Percentiles rank a stretch among this genome's conserved stretches.
These are phyloP conservation scores for Capra hircus DNA, from an alignment of 2,113 vertebrate species.

Conservation along the genomic window DNA sequence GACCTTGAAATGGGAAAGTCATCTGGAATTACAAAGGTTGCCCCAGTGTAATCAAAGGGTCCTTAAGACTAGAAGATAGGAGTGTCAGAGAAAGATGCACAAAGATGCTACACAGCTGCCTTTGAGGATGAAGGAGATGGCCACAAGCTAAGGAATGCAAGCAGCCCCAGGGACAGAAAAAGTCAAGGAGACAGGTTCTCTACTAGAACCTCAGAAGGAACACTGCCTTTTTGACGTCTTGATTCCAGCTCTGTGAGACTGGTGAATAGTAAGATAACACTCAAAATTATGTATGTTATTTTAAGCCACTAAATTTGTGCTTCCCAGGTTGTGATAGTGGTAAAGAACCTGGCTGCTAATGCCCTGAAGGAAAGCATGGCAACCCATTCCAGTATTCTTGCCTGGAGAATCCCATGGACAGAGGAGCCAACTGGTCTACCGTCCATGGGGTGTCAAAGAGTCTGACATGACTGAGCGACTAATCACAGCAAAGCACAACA, in stretches of 20 bases:
- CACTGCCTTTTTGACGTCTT: neutral
- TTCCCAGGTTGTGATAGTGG: neutral
- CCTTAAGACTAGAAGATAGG: neutral
- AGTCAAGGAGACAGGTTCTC: neutral
- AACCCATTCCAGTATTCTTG: neutral
- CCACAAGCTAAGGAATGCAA: neutral
- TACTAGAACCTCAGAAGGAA: neutral
- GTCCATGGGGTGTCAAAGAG: neutral
- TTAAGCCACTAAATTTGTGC: neutral
- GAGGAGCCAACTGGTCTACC: neutral
- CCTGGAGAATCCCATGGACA: neutral
- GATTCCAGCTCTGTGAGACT: neutral
- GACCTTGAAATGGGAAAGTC: neutral
- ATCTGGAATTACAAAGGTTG: neutral
- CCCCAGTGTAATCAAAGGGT: neutral
- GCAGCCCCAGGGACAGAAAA: neutral
- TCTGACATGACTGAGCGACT: neutral
- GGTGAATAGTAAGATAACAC: no score
- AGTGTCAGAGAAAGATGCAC: neutral
- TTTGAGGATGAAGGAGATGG: neutral
- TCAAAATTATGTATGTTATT: neutral
- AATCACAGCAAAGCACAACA: neutral
- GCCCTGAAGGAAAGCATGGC: neutral
- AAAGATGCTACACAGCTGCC: neutral
- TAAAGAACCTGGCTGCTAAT: neutral